Conservation (phyloP, 2,113 vertebrate genomes). For the Apodemus sylvaticus region DNA sequence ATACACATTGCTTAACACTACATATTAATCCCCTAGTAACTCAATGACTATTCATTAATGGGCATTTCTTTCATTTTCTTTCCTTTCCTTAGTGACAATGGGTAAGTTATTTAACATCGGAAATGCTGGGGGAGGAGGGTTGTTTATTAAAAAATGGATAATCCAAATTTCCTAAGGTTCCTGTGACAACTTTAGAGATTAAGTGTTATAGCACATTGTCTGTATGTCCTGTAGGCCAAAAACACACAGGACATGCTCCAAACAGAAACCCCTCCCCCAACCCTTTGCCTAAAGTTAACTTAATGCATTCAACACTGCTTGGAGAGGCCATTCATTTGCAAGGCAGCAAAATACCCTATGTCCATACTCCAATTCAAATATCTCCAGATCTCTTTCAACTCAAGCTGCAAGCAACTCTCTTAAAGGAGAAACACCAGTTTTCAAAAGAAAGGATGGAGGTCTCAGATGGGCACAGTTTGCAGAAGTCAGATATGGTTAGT, state of each 20-base stretch:
- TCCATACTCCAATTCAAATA: background rate
- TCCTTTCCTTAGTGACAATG: background rate
- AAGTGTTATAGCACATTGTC: background rate
- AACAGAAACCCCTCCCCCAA: background rate
- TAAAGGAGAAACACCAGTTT: background rate
- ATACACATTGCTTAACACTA: background rate
- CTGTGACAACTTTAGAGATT: conserved; percentile 5
- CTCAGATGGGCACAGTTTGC: background rate
- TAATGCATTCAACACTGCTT: conserved; percentile 35
- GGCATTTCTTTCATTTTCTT: background rate
- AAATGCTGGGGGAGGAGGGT: background rate
- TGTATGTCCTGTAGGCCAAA: background rate
- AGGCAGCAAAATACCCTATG: background rate
- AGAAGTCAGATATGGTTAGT: background rate
- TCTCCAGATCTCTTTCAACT: background rate
- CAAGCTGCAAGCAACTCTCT: background rate
- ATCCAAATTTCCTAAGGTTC: background rate
- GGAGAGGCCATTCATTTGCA: background rate
- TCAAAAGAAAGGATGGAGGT: background rate
- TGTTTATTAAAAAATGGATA: background rate
- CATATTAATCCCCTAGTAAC: background rate
- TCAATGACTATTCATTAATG: background rate
- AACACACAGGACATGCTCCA: background rate
- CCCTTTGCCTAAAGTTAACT: background rate
- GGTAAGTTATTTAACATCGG: background rate